Conservation (phyloP, 1,140 invertebrate genomes). For the Cotesia typhae region DNA sequence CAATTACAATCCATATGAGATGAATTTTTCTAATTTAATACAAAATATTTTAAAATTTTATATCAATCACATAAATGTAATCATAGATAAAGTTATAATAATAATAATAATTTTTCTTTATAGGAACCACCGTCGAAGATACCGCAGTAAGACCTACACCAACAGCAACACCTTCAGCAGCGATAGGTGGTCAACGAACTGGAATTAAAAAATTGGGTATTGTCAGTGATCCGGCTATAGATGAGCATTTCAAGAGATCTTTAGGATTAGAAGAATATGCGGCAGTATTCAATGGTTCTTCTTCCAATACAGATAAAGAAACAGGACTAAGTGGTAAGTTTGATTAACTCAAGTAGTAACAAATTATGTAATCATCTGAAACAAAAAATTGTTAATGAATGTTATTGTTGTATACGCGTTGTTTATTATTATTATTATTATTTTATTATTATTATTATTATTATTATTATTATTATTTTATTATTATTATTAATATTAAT, state of each 20-base stretch:
- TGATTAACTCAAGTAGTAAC: not conserved
- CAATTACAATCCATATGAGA: too few species aligned
- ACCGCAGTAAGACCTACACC: conserved; percentile 58
- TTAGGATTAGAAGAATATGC: conserved; percentile 86
- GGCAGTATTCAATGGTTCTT: conserved; percentile 75
- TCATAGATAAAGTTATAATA: too few species aligned
- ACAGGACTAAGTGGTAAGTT: conserved; percentile 59
- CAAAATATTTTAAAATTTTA: not conserved
- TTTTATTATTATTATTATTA: not conserved
- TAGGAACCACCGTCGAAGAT: conserved; percentile 61
- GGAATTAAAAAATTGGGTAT: conserved; percentile 57
- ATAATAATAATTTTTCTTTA: conserved; percentile 5
- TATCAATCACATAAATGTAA: too few species aligned
- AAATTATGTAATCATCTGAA: conserved; percentile 1
- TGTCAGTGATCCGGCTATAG: conserved; percentile 85
- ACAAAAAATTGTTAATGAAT: not conserved
- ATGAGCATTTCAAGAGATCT: conserved; percentile 94
- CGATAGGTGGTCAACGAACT: conserved; percentile 56
- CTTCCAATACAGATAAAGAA: conserved; percentile 57
- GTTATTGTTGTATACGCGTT: conserved; percentile 17
- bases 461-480: not conserved
- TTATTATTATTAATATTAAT: too few species aligned
- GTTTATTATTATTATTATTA: not conserved
- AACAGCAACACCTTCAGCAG: conserved; percentile 55
- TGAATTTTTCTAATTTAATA: too few species aligned